Base-by-base conservation (phyloP, 2,888 invertebrate species). In the Monoplex corrugatus region DNA sequence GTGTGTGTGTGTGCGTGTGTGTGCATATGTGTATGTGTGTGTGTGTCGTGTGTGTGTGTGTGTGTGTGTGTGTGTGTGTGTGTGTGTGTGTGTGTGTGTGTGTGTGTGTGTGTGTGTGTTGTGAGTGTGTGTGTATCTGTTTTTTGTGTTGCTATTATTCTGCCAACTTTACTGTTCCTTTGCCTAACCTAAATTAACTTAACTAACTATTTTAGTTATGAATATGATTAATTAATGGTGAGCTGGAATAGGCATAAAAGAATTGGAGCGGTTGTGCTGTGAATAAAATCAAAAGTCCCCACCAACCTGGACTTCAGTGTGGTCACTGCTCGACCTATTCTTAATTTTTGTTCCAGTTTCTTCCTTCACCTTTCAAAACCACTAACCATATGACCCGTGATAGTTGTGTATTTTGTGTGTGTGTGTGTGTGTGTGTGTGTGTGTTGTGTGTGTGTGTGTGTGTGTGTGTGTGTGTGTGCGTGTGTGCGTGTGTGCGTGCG, bases 21-120 rank as follows among this genome's bases (percentile, higher is more conserved):
- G 68, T 68, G 28, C n/a, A 68, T 23, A n/a, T 68, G 68, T 68
- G 68, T 68, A 28, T 68, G 68, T 68, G 68, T 68, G 68, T 68
- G 68, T n/a, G 68, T 68, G 68, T 10, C 28, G 28, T 68, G 19
- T 5, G 28, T 23, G 68, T 68, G 68, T 68, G 68, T n/a, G 68
- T 68, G 68, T 68, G 68, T 68, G 68, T 68, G 68, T 68, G 68
- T 68, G 75, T 1, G 75, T 75, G 35, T 1, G 75, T 35, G 75
- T 28, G 75, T 38, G 32, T 13, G 75, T 38, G 75, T 38, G 75
- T 38, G 35, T 13, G 75, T 38, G 75, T 13, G 75, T 38, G 75
- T 13, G 32, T 38, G 75, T 38, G 75, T 38, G 75, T 13, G 38
- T 35, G 38, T 35, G 38, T 35, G 32, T 35, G 75, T 35, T 35